A percentile compares a stretch with the other conserved stretches of the same genome.
Evolutionary conservation across 2,113 vertebrate species (phyloP).

Genomic region (Tragulus kanchil): DNA sequence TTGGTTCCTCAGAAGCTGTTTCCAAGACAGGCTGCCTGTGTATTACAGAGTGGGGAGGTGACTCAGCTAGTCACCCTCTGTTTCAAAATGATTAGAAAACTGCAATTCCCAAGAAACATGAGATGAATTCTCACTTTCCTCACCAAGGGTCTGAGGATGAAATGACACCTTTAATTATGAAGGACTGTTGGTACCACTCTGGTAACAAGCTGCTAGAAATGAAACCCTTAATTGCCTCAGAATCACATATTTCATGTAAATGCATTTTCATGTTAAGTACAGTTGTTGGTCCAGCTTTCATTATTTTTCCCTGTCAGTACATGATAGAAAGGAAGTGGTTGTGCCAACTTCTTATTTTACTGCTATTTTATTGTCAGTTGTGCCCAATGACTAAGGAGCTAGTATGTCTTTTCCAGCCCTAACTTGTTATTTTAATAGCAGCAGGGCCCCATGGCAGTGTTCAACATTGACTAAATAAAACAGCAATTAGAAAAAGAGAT

Average conservation of each 20-base stretch:
- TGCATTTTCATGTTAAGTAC: conserved; percentile 73
- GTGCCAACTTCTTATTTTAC: background rate
- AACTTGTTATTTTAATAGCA: background rate
- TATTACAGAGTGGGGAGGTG: conserved; percentile 58
- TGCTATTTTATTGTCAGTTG: background rate
- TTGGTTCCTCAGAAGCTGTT: conserved; percentile 30
- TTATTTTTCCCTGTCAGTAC: conserved; percentile 60
- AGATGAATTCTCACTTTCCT: conserved; percentile 83
- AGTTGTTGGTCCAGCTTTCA: conserved; percentile 47
- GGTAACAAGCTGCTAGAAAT: conserved; percentile 83
- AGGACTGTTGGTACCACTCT: conserved; percentile 79
- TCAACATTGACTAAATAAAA: conserved; percentile 43
- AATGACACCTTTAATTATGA: conserved; percentile 86
- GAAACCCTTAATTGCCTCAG: conserved; percentile 80
- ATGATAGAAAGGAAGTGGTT: conserved; percentile 45
- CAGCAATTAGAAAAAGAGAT: background rate
- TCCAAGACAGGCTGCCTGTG: conserved; percentile 46
- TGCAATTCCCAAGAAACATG: conserved; percentile 81
- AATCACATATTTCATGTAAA: conserved; percentile 76
- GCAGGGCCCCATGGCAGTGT: too few relatives aligned
- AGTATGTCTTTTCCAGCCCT: background rate
- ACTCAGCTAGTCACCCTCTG: conserved; percentile 35
- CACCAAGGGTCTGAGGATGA: conserved; percentile 75
- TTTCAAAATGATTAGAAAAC: conserved; percentile 82
- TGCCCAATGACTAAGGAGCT: background rate